Evolutionary conservation across 1,140 invertebrate species (phyloP).

Genomic region (Pachyrhynchus sulphureomaculatus): DNA sequence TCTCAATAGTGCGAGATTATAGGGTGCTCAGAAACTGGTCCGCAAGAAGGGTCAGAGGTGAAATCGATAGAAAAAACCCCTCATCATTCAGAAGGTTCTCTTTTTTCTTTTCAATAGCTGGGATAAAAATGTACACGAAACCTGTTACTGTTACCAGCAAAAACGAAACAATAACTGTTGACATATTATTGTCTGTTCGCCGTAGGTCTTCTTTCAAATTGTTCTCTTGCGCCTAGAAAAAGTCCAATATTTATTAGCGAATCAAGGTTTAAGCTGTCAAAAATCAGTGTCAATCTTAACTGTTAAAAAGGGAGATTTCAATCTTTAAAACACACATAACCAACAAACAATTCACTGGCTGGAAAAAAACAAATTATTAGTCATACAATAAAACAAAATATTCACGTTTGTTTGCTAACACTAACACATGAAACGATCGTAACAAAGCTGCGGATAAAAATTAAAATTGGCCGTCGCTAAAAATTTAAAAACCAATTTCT

Average conservation of each 20-base stretch:
- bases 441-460: too few species aligned
- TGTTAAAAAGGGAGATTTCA: not conserved
- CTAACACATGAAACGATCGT: too few species aligned
- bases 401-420: not conserved
- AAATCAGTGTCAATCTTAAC: not conserved
- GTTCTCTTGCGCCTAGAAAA: conserved; percentile 34
- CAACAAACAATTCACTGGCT: not conserved
- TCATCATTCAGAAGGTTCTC: too few species aligned
- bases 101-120: not conserved
- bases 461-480: too few species aligned
- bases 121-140: too few species aligned
- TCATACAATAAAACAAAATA: not conserved
- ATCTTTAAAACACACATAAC: not conserved
- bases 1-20: too few species aligned
- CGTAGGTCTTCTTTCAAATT: not conserved
- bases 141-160: not conserved
- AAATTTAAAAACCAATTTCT: too few species aligned
- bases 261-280: conserved; percentile 49
- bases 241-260: conserved; percentile 52
- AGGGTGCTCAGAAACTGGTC: too few species aligned
- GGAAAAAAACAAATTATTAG: not conserved
- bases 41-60: too few species aligned
- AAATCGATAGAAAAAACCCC: too few species aligned
- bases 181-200: not conserved
- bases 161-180: too few species aligned